phyloP scores from a whole-genome alignment of 2,797 vertebrate genomes.

The Pseudocheirus occidentalis region DNA sequence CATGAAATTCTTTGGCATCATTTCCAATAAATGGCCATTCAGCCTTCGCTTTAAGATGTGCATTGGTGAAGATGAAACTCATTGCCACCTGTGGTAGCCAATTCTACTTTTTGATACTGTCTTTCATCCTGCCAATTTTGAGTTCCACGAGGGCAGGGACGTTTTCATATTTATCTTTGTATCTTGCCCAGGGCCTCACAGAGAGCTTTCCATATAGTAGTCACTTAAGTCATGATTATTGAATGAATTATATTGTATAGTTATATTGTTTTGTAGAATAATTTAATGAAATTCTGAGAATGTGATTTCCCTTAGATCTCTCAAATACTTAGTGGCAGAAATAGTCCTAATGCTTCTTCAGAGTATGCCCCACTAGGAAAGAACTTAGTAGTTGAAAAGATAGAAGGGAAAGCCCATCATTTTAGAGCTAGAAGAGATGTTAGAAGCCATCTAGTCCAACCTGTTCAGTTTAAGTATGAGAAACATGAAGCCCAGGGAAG shows the following conservation, averaged over 20 bases:
- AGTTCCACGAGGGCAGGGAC: constrained; percentile 6
- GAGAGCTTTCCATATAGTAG: not conserved
- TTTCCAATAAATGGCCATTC: not conserved
- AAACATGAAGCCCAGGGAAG: not conserved
- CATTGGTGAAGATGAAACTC: not conserved
- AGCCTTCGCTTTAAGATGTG: not conserved
- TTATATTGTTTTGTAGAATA: not conserved
- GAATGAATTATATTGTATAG: not conserved
- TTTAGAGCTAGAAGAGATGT: not conserved
- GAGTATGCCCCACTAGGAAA: not conserved
- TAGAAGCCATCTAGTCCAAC: not conserved
- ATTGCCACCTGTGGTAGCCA: not conserved
- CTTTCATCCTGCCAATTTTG: constrained; percentile 31
- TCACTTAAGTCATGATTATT: constrained; percentile 19
- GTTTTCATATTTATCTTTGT: constrained; percentile 24
- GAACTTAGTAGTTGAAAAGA: not conserved
- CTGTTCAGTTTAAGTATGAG: not conserved
- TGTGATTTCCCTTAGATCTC: not conserved
- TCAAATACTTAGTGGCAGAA: not conserved
- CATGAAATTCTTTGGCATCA: not conserved
- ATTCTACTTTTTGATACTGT: constrained; percentile 13
- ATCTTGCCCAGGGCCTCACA: not conserved
- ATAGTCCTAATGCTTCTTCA: not conserved
- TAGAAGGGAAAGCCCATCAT: not conserved
- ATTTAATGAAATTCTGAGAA: not conserved